Base-by-base conservation (phyloP, 2,888 invertebrate genomes). In the Aelia acuminata region DNA sequence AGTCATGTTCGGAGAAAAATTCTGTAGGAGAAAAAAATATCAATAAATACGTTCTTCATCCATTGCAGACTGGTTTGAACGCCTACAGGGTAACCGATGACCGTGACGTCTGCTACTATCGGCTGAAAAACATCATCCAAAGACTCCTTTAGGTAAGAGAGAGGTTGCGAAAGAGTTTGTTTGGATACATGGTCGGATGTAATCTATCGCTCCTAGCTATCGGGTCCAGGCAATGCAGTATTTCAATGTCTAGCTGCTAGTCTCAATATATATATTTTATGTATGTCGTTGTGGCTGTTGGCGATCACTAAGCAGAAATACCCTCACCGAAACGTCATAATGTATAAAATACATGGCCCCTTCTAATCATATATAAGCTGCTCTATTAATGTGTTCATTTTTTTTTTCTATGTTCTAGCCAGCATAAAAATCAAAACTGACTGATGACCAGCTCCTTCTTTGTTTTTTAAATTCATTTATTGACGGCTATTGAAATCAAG, bases 161-260 rank as follows among this genome's bases (percentile, higher is more conserved):
- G 18, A 4, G 0, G 7, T 75, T 75, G 10, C 35, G 75, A 75
- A 39, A 75, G 39, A 75, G 39, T 75, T 75, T 39, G 75, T 75
- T 75, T 75, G 75, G 22, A 43, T 75, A 75, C 75, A 20, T 75
- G 39, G 39, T 39, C 10, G 39, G 75, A 75, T n/a, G 75, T 39
- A 75, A 75, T 75, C 75, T 75, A 75, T 35, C 39, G 75, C 8
- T 75, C 35, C 22, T 75, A 57, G 57, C 11, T 57, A 26, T 13
- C 26, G 26, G 57, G 13, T 26, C 57, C 26, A 57, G 57, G 57
- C 53, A n/a, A n/a, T 53, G n/a, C 57, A 57, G 26, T 57, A 57
- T 57, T 57, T 57, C 57, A 57, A 57, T 57, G 57, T 57, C 57
- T 57, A 13, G 3, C 1, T 2, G 2, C 26, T 26, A 57, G 57